phyloP scores from a whole-genome alignment of 2,888 invertebrate genomes.

The Sphaeridia pumilis region DNA sequence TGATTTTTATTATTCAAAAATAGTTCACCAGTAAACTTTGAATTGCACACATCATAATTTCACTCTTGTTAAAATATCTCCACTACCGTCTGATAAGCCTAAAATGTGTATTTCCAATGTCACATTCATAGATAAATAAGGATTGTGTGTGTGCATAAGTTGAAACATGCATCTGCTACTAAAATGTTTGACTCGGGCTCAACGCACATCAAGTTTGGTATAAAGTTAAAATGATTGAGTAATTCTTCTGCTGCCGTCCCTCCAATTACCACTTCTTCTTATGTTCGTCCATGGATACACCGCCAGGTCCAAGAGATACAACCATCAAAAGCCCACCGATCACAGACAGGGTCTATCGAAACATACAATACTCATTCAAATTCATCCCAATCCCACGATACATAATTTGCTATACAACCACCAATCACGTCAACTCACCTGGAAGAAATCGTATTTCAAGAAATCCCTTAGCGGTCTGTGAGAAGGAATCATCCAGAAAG shows the following conservation, averaged over 20 bases:
- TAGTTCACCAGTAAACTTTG: not conserved
- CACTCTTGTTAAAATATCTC: not conserved
- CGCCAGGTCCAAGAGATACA: constrained; percentile 94
- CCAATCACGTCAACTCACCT: constrained; percentile 60
- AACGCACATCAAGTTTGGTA: too few relatives aligned
- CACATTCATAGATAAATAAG: constrained; percentile 1
- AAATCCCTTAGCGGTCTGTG: constrained; percentile 96
- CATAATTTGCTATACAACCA: too few relatives aligned
- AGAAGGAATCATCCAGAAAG: constrained; percentile 93
- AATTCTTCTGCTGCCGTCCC: too few relatives aligned
- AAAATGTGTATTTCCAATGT: not conserved
- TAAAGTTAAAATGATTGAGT: constrained; percentile 4
- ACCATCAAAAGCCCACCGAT: constrained; percentile 97
- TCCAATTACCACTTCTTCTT: constrained; percentile 87
- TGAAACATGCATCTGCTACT: too few relatives aligned
- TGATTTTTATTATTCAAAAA: not conserved
- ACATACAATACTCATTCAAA: constrained; percentile 10
- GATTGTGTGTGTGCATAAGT: too few relatives aligned
- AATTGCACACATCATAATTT: not conserved
- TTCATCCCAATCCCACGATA: not conserved
- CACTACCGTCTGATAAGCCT: not conserved
- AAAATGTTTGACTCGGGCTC: constrained; percentile 12
- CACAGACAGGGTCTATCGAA: constrained; percentile 89
- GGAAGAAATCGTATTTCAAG: constrained; percentile 99
- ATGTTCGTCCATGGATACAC: constrained; percentile 98